phyloP scores from a whole-genome alignment of 2,113 vertebrate genomes.

The Notechis scutatus region DNA sequence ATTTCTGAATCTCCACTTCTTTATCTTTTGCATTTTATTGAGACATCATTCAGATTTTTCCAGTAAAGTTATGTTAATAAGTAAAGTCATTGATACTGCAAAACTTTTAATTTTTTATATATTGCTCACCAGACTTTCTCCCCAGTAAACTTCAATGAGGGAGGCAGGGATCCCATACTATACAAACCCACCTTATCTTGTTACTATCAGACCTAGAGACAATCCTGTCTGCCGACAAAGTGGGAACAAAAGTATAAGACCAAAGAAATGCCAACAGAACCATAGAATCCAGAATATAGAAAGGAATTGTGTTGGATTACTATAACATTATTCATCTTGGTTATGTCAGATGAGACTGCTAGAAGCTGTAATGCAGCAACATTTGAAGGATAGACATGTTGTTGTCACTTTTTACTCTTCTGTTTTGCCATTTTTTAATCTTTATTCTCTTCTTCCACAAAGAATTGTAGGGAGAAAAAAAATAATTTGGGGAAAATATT shows the following conservation, averaged over 20 bases:
- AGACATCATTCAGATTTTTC: not conserved
- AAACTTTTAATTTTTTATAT: not conserved
- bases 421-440: not conserved
- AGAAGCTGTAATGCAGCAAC: not conserved
- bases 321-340: not conserved
- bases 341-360: not conserved
- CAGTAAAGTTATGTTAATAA: not conserved
- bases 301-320: not conserved
- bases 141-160: not conserved
- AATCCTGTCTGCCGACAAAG: not conserved
- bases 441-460: constrained; percentile 43
- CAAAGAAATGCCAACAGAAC: not conserved
- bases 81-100: not conserved
- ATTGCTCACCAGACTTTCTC: not conserved
- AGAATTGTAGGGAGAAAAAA: constrained; percentile 41
- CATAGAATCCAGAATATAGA: not conserved
- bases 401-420: constrained; percentile 42
- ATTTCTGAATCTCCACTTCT: not conserved
- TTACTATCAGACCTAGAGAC: not conserved
- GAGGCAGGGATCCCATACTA: not conserved
- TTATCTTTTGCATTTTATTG: not conserved
- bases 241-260: not conserved
- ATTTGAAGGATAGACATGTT: constrained; percentile 48
- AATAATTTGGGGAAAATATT: constrained; percentile 50
- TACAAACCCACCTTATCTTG: not conserved